Percentiles rank a stretch among this genome's conserved stretches.
Conservation (phyloP, 2,113 vertebrate genomes). For the Erinaceus europaeus region DNA sequence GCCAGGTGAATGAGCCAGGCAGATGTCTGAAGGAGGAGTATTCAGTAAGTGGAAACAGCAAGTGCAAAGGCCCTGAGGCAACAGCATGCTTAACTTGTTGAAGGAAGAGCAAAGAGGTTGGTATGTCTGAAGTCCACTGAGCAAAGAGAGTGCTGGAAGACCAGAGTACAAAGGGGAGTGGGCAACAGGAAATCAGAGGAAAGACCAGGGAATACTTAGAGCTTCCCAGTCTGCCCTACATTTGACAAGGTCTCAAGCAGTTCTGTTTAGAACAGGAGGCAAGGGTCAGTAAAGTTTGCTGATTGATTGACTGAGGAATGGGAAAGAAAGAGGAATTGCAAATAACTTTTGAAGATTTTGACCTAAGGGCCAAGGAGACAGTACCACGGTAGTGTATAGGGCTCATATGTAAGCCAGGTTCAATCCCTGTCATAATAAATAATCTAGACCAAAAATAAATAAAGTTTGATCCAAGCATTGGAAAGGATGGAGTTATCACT, state of each 20-base stretch:
- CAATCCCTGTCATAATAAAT: no score
- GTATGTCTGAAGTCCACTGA: neutral
- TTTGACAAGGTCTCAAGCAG: neutral
- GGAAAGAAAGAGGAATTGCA: no score
- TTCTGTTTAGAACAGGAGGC: neutral
- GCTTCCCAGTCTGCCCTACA: neutral
- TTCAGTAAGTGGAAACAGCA: neutral
- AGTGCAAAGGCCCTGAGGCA: neutral
- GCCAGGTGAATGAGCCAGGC: neutral
- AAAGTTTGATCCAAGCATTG: no score
- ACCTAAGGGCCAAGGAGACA: no score
- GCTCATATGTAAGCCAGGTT: no score
- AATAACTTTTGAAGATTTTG: neutral
- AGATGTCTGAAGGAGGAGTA: neutral
- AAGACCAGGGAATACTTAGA: neutral
- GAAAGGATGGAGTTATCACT: neutral
- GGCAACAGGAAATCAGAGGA: neutral
- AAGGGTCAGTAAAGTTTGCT: neutral
- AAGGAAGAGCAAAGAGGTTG: neutral
- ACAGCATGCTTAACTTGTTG: neutral
- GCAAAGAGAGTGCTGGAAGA: neutral
- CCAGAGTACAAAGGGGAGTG: neutral
- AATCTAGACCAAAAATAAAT: no score
- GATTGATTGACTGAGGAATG: neutral
- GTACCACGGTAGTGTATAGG: no score